Base-by-base conservation (phyloP, 2,797 vertebrate species). In the Netta rufina region DNA sequence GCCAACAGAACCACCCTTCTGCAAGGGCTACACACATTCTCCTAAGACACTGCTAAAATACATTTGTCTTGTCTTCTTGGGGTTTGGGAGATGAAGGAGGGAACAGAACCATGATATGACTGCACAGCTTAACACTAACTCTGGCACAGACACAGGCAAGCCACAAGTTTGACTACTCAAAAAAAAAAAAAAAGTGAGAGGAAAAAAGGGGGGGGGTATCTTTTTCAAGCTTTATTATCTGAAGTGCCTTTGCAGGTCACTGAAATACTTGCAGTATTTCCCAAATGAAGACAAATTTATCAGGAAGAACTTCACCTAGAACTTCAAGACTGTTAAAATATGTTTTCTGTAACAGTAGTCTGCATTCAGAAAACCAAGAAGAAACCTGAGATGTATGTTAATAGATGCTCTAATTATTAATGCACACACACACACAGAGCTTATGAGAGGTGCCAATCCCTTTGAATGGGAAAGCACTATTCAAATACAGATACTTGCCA, bases 401-500 rank as follows among this genome's bases (percentile, higher is more conserved):
- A 60, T 6, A 84, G 45, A 54, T 56, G 15, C 18, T 82, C 15
- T 38, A 38, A 73, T 45, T 74, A 89, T 28, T 78, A 87, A 76
- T 2, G 3, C 2, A 2, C 1, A 1, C 18, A 45, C 27, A 70
- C 7, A 49, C 47, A 66, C 6, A 49, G 43, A 82, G 32, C 13
- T 74, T 84, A 87, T 13, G 10, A 65, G n/a, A 95, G 87, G 32
- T 2, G 8, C 10, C 17, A 64, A 82, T 22, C 39, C 22, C 58
- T 57, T 74, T 74, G 71, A 92, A 89, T 76, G 32, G 32, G 92
- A 87, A 87, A 92, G 22, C 24, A 57, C 53, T 84, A 39, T 61
- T 67, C 39, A 81, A 73, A 73, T 39, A 76, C 2, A 73, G 51
- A 1, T 41, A 45, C 58, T 80, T 87, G 38, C 36, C 84, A 92